Evolutionary conservation across 2,888 invertebrate species (phyloP).

Genomic region (Sericinus montela): DNA sequence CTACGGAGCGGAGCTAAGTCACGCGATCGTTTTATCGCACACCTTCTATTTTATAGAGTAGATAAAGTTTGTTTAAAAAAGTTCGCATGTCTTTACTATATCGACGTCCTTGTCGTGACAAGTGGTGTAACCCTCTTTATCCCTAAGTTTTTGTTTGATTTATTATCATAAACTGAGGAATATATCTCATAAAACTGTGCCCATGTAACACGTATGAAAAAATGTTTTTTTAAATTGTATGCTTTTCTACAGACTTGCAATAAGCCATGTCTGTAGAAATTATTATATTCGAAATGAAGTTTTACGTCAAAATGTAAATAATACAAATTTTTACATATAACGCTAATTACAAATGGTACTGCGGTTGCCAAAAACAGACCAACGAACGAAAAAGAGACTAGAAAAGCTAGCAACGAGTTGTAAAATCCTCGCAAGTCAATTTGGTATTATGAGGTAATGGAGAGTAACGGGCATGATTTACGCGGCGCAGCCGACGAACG

Average conservation of each 20-base stretch:
- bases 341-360: slow-evolving; percentile 18
- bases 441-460: slow-evolving; percentile 76
- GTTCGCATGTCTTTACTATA: slow-evolving; percentile 70
- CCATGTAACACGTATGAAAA: slow-evolving; percentile 13
- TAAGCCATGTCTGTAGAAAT: too few species aligned
- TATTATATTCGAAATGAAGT: too few species aligned
- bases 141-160: slow-evolving; percentile 27
- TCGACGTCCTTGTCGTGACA: slow-evolving; percentile 66
- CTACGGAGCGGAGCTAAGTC: slow-evolving; percentile 56
- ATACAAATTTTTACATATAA: too few species aligned
- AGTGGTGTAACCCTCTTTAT: slow-evolving; percentile 63
- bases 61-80: slow-evolving; percentile 74
- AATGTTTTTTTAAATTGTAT: slow-evolving; percentile 20
- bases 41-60: slow-evolving; percentile 72
- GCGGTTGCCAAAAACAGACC: slow-evolving; percentile 29
- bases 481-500: slow-evolving; percentile 40
- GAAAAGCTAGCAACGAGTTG: slow-evolving; percentile 33
- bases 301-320: too few species aligned
- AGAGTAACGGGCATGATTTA: slow-evolving; percentile 78
- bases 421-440: slow-evolving; percentile 70
- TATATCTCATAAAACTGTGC: slow-evolving; percentile 13
- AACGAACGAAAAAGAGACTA: slow-evolving; percentile 25
- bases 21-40: slow-evolving; percentile 77
- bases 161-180: background rate
- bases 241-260: too few species aligned